These are phyloP conservation scores for Varecia variegata DNA, from an alignment of 2,797 vertebrate genomes.

Conservation along the genomic window DNA sequence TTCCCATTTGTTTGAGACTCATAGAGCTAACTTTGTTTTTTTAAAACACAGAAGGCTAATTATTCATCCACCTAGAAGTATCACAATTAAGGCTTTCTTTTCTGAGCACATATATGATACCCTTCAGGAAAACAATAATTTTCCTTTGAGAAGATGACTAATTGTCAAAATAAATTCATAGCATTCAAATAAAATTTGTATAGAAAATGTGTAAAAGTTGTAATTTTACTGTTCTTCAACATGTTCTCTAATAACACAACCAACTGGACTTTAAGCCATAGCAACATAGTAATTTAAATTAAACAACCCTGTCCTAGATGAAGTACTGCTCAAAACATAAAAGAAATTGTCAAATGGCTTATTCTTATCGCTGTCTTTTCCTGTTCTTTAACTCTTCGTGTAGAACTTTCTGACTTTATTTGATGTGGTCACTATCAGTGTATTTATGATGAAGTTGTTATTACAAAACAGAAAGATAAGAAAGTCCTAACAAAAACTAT, in stretches of 20 bases:
- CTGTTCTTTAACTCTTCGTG: not conserved
- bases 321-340: conserved; percentile 19
- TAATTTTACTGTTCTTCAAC: not conserved
- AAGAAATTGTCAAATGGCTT: not conserved
- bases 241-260: not conserved
- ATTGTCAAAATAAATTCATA: not conserved
- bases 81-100: not conserved
- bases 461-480: conserved; percentile 4
- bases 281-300: not conserved
- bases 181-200: not conserved
- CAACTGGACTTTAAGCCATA: not conserved
- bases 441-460: not conserved
- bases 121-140: not conserved
- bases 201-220: not conserved
- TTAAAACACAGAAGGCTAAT: not conserved
- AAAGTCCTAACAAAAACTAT: not conserved
- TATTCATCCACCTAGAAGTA: not conserved
- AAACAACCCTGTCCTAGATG: not conserved
- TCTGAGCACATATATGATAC: not conserved
- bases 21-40: not conserved
- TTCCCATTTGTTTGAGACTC: not conserved
- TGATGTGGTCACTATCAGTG: not conserved
- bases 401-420: conserved; percentile 14
- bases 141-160: not conserved
- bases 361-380: not conserved